These are phyloP conservation scores for Lutjanus erythropterus DNA, from an alignment of 2,113 vertebrate species.

Conservation along the genomic window DNA sequence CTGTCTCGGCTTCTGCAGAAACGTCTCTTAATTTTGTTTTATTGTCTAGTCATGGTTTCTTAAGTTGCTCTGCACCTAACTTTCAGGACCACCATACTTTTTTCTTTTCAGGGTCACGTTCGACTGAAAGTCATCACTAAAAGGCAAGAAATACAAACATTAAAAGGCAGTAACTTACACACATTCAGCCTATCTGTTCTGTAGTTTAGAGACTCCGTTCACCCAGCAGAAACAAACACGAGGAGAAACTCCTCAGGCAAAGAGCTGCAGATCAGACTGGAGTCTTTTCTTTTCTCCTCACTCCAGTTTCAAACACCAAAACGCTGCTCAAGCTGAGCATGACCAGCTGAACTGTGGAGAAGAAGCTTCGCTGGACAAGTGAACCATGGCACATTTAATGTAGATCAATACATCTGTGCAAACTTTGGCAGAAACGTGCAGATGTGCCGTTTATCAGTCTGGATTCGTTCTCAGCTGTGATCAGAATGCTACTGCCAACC, in stretches of 20 bases:
- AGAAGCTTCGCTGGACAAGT: no score
- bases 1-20: no score
- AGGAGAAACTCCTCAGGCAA: not conserved
- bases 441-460: no score
- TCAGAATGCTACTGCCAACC: no score
- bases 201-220: not conserved
- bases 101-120: not conserved
- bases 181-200: not conserved
- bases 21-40: not conserved
- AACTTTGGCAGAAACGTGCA: constrained; percentile 10
- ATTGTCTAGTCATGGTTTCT: not conserved
- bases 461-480: not conserved
- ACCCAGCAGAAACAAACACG: not conserved
- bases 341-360: not conserved
- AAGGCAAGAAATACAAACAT: not conserved
- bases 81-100: not conserved
- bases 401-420: not conserved
- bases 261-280: not conserved
- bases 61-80: not conserved
- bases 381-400: constrained; percentile 15
- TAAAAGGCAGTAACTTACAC: constrained; percentile 19
- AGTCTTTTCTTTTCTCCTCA: not conserved
- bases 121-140: not conserved
- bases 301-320: not conserved
- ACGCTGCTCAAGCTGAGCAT: no score